These are phyloP conservation scores for Eclectus roratus DNA, from an alignment of 2,113 vertebrate species.

Conservation along the genomic window DNA sequence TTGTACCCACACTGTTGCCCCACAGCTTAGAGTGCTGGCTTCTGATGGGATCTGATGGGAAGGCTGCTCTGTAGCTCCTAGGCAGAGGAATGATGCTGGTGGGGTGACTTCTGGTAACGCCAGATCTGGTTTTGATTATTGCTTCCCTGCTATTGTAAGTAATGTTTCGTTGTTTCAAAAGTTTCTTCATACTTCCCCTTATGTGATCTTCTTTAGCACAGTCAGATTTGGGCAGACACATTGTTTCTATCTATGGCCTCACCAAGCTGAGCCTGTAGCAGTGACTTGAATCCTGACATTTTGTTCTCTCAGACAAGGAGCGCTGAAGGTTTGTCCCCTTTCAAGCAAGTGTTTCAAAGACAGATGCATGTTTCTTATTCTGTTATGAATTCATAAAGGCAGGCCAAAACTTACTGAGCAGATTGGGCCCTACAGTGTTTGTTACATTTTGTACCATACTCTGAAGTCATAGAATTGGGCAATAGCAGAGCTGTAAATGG, in stretches of 20 bases:
- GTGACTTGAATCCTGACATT: background rate
- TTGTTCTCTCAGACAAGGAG: background rate
- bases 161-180: background rate
- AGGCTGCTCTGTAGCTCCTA: background rate
- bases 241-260: background rate
- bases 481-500: background rate
- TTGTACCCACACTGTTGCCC: accelerated
- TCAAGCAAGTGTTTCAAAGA: background rate
- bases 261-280: background rate
- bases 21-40: accelerated
- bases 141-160: background rate
- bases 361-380: background rate
- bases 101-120: background rate
- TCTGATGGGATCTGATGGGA: accelerated
- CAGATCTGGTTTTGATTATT: background rate
- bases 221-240: background rate
- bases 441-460: background rate
- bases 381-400: background rate
- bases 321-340: background rate
- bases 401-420: background rate
- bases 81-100: background rate
- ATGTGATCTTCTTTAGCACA: background rate
- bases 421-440: background rate
- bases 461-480: background rate
- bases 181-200: background rate